Evolutionary conservation across 2,113 vertebrate genomes (phyloP).

Genomic region (Thermophis baileyi): DNA sequence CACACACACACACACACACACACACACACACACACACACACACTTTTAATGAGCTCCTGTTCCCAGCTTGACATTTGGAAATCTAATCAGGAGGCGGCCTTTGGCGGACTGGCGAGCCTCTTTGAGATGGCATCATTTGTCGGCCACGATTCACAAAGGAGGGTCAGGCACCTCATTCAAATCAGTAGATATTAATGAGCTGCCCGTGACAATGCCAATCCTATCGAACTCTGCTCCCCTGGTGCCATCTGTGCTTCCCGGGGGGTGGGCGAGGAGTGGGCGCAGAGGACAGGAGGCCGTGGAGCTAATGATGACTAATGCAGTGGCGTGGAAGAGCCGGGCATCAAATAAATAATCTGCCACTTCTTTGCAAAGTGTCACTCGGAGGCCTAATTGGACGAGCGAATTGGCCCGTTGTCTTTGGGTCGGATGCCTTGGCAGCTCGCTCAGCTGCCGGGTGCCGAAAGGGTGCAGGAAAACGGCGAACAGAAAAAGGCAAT

Average conservation of each 20-base stretch:
- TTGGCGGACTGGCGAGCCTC: slow-evolving; percentile 42
- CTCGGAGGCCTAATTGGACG: slow-evolving; percentile 32
- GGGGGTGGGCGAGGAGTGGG: neutral
- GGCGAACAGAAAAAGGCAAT: neutral
- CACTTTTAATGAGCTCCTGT: slow-evolving; percentile 61
- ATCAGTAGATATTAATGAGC: slow-evolving; percentile 1
- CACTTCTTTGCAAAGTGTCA: slow-evolving; percentile 37
- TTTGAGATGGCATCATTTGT: slow-evolving; percentile 51
- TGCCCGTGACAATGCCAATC: slow-evolving; percentile 16
- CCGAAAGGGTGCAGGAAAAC: neutral
- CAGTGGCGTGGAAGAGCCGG: slow-evolving; percentile 34
- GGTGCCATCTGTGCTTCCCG: slow-evolving; percentile 29
- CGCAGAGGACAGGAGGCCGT: neutral
- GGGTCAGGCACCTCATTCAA: slow-evolving; percentile 27
- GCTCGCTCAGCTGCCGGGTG: neutral
- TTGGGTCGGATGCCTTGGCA: neutral
- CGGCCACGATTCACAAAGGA: slow-evolving; percentile 38
- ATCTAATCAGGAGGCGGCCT: slow-evolving; percentile 60
- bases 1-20: slow-evolving; percentile 6
- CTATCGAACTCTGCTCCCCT: neutral
- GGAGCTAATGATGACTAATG: slow-evolving; percentile 57
- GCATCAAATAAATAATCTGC: slow-evolving; percentile 41
- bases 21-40: slow-evolving; percentile 37
- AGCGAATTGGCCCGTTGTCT: neutral
- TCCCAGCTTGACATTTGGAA: slow-evolving; percentile 62